These are phyloP conservation scores for Empidonax alnorum DNA, from an alignment of 2,113 vertebrate genomes.

Conservation along the genomic window DNA sequence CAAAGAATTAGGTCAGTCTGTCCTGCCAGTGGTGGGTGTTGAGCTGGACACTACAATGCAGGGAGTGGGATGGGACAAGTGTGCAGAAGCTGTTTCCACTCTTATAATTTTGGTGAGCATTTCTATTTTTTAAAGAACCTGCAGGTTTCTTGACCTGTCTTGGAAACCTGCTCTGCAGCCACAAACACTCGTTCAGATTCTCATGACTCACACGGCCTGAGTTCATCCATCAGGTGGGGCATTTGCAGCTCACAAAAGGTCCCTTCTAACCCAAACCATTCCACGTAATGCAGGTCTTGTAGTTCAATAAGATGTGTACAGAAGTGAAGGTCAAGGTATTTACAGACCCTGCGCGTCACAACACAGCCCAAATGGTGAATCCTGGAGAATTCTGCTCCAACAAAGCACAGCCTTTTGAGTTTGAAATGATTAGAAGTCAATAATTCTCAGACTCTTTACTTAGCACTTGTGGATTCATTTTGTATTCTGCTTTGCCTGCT, in stretches of 20 bases:
- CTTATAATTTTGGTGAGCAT: background rate
- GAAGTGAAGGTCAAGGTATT: background rate
- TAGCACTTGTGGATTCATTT: background rate
- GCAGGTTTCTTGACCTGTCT: background rate
- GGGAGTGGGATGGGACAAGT: background rate
- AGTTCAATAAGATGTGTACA: background rate
- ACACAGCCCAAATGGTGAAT: background rate
- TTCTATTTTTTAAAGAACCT: background rate
- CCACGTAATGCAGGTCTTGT: background rate
- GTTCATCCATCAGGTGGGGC: background rate
- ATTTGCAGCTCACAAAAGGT: background rate
- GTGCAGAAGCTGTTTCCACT: background rate
- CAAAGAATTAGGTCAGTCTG: rapidly evolving
- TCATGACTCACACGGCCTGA: background rate
- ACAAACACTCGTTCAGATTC: background rate
- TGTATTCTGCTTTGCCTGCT: background rate
- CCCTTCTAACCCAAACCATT: background rate
- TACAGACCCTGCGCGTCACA: background rate
- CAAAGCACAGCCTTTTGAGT: background rate
- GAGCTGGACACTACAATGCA: background rate
- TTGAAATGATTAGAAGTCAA: background rate
- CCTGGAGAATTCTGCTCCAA: background rate
- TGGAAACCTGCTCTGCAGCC: background rate
- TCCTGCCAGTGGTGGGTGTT: background rate
- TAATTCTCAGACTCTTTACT: background rate